Base-by-base conservation (phyloP, 2,888 invertebrate species). In the Drosophila fulvimacula region DNA sequence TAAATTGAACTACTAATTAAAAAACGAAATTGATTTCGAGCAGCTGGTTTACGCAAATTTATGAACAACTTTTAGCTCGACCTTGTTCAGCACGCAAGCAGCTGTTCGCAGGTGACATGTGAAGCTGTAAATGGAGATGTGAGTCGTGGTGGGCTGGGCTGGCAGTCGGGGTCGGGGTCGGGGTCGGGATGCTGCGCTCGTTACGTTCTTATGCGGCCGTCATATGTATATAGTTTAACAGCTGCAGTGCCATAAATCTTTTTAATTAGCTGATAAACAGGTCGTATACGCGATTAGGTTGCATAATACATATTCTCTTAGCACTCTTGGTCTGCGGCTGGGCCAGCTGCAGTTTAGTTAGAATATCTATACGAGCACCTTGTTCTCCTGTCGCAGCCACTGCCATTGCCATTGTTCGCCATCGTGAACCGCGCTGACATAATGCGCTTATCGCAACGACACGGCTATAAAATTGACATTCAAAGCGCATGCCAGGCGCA, bases 261-360 rank as follows among this genome's bases (percentile, higher is more conserved):
- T 69, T 79, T 82, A 79, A 82, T 76, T 82, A 82, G 65, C 68
- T 69, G 76, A 69, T 82, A 79, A 82, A 67, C 79, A 82, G 59
- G 68, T 82, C 64, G 69, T 71, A 77, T 74, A 53, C 59, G 66
- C 69, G 64, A 69, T 73, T 65, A 59, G 34, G 42, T 64, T 57
- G 72, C 73, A 61, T 36, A 44, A 34, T 55, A 30, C 68, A 55
- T 65, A 62, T 76, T 66, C 64, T 65, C 52, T 68, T 68, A 56
- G 34, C 70, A 57, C 36, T 68, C 30, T 57, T 24, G 30, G 13
- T 11, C 11, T 49, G 56, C 57, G 41, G 48, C 21, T 42, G 6
- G 15, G 3, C 9, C 44, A 41, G 39, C 39, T 41, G 17, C 39
- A 19, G 17, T 9, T n/a, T 3, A 9, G 41, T 19, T 11, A 1